phyloP scores from a whole-genome alignment of 2,113 vertebrate species.

The Sisor rabdophorus region DNA sequence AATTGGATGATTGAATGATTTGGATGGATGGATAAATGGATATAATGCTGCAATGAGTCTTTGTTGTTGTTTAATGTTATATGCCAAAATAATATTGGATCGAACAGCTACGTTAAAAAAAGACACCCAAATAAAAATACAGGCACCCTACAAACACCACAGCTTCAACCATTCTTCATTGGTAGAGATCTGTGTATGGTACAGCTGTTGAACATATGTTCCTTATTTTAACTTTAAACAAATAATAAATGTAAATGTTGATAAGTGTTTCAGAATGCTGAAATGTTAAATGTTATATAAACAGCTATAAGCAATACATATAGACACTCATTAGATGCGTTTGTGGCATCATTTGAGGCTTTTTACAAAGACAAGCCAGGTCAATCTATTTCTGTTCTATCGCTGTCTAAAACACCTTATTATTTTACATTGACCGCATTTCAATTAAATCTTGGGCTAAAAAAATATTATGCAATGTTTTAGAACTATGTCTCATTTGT shows the following conservation, averaged over 20 bases:
- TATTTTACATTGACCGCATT: background rate
- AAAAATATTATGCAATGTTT: background rate
- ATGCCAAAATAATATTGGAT: background rate
- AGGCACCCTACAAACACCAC: background rate
- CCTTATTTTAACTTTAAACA: background rate
- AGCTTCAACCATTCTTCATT: too few species aligned
- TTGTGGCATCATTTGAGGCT: background rate
- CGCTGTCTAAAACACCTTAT: background rate
- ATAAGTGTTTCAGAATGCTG: too few species aligned
- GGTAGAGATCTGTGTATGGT: background rate
- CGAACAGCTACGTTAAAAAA: background rate
- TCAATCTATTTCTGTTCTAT: background rate
- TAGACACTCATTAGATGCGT: background rate
- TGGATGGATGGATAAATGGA: too few species aligned
- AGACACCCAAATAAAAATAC: background rate
- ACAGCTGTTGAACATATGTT: background rate
- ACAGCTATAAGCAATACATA: background rate
- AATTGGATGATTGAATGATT: too few species aligned
- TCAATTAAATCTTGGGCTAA: background rate
- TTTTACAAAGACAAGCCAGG: background rate
- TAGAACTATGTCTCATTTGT: background rate
- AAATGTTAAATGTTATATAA: too few species aligned
- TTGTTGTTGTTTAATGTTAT: background rate
- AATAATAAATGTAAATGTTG: background rate
- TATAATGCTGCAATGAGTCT: too few species aligned